These are phyloP conservation scores for Laticauda laticaudata DNA, from an alignment of 2,113 vertebrate genomes.

Conservation along the genomic window DNA sequence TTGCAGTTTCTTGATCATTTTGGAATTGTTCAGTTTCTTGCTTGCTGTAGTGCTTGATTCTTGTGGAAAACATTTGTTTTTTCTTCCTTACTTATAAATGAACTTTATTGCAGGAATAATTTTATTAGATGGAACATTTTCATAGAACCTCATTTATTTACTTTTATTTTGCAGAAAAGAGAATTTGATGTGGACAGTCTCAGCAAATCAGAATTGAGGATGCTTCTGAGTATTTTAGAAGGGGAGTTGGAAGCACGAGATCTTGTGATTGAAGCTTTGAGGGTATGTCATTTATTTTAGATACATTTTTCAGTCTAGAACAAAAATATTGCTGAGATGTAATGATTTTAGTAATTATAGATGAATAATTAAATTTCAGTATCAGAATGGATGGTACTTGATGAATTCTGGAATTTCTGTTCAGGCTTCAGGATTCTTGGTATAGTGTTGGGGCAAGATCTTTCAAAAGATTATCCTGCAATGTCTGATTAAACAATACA, in stretches of 20 bases:
- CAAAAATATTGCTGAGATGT: not conserved
- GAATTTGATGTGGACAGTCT: conserved; percentile 97
- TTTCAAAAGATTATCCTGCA: not conserved
- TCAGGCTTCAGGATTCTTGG: not conserved
- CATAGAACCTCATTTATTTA: conserved; percentile 29
- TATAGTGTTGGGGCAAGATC: not conserved
- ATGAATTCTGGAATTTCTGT: not conserved
- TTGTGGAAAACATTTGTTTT: not conserved
- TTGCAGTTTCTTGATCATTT: not conserved
- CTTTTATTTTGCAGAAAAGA: conserved; percentile 81
- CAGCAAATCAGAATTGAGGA: conserved; percentile 90
- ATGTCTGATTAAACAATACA: not conserved
- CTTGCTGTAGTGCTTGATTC: not conserved
- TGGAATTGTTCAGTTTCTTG: not conserved
- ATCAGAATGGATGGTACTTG: not conserved
- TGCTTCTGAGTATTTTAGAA: conserved; percentile 95
- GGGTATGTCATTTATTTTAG: conserved; percentile 76
- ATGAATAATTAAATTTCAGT: not conserved
- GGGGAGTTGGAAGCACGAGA: conserved; percentile 96
- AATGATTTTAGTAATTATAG: not conserved
- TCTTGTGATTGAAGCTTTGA: conserved; percentile 93
- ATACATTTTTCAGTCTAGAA: conserved; percentile 9
- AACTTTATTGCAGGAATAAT: not conserved
- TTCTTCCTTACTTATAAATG: not conserved
- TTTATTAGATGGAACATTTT: not conserved